Base-by-base conservation (phyloP, 2,888 invertebrate species). In the Criorhina ranunculi region DNA sequence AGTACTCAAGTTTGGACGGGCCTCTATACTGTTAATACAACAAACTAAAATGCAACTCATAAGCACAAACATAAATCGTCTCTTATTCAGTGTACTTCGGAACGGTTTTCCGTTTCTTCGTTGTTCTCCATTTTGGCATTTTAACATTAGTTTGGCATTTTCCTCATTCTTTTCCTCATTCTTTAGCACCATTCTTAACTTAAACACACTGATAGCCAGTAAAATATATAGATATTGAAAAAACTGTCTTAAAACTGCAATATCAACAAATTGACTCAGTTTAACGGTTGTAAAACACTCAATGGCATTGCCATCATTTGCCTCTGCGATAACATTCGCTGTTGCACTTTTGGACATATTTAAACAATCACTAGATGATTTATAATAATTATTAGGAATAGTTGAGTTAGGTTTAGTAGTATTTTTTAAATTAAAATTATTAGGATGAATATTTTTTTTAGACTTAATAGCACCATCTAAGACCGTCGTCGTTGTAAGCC, bases 1-100 rank as follows among this genome's bases (percentile, higher is more conserved):
- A 12, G 75, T 49, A 55, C 80, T 87, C 46, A 86, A 67, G 86
- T 91, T 91, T 87, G 91, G 91, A 87, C 91, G 90, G 85, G 89
- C 91, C 81, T 91, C 90, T 77, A 88, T 89, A 85, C 89, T 88
- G 86, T 86, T 86, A 4, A 89, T 31, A 77, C 88, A 88, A 69
- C 88, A 88, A 81, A 90, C 87, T 70, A 90, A 83, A 62, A 90
- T 81, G 69, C 64, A 86, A 69, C 75, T 75, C 76, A 82, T 33
- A 55, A 82, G 44, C 55, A 86, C 19, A 35, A 40, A 44, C 57
- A 82, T 57, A 69, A 62, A 59, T 29, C 31, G 51, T 17, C 19
- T 57, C 17, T 9, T 42, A 15, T 51, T 69, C 5, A 79, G 49
- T 35, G 49, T 69, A 12, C 80, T 53, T 4, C 49, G 53, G 35